Conservation (phyloP, 2,888 invertebrate genomes). For the Lingula anatina region DNA sequence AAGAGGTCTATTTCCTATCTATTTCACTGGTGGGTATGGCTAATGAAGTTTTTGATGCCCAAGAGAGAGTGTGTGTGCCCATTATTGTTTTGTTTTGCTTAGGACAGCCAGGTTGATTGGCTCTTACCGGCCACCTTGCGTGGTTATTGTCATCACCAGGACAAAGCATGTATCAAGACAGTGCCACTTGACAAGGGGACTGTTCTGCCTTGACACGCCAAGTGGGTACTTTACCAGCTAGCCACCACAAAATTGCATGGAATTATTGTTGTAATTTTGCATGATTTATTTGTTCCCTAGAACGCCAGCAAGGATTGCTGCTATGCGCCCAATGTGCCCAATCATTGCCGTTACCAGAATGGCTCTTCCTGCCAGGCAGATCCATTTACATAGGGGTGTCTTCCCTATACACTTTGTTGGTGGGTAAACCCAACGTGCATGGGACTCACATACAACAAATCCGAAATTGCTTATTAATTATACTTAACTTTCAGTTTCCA, state of each 20-base stretch:
- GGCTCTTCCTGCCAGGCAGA: conserved; percentile 77
- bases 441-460: no score
- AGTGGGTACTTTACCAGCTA: no score
- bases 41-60: no score
- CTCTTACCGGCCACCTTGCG: conserved; percentile 89
- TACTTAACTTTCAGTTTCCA: no score
- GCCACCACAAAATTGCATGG: no score
- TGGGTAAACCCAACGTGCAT: conserved; percentile 53
- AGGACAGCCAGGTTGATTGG: conserved; percentile 84
- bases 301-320: conserved; percentile 81
- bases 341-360: conserved; percentile 84
- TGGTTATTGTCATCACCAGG: conserved; percentile 87
- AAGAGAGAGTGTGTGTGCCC: no score
- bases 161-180: conserved; percentile 81
- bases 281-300: conserved; percentile 44
- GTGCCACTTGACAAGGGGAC: conserved; percentile 84
- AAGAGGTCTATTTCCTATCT: conserved; percentile 84
- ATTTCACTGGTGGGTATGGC: conserved; percentile 72
- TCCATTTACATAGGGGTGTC: conserved; percentile 83
- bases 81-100: no score
- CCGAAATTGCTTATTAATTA: no score
- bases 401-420: conserved; percentile 78
- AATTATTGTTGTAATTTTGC: no score
- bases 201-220: no score
- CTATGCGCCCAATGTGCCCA: conserved; percentile 86